Conservation (phyloP, 2,797 vertebrate species). For the Apodemus agrarius region DNA sequence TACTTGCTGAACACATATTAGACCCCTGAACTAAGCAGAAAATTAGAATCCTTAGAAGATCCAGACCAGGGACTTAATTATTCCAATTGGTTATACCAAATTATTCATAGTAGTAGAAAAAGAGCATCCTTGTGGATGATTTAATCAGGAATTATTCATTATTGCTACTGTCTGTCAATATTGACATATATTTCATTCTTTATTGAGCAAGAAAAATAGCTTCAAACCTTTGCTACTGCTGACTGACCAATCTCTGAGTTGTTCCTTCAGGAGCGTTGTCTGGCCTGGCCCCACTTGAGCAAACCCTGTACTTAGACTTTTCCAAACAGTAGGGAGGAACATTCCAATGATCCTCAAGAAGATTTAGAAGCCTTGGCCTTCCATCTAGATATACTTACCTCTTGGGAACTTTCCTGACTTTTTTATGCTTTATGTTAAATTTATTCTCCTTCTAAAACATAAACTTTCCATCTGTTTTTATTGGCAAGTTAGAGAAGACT, state of each 20-base stretch:
- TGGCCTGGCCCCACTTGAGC: not conserved
- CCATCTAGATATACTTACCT: not conserved
- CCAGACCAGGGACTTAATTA: not conserved
- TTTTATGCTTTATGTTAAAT: conserved; percentile 42
- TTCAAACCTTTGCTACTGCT: not conserved
- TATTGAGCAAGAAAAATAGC: not conserved
- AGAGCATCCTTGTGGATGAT: not conserved
- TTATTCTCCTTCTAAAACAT: conserved; percentile 7
- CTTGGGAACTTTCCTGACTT: not conserved
- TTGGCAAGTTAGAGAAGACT: not conserved
- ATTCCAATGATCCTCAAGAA: not conserved
- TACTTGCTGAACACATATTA: not conserved
- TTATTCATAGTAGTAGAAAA: not conserved
- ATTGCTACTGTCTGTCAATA: not conserved
- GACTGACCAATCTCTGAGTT: not conserved
- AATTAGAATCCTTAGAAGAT: not conserved
- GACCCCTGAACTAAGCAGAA: not conserved
- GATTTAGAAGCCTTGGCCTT: not conserved
- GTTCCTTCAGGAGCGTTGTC: not conserved
- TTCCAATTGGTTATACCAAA: conserved; percentile 34
- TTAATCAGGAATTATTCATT: conserved; percentile 18
- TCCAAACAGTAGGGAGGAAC: not conserved
- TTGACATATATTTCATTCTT: not conserved
- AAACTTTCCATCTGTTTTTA: not conserved
- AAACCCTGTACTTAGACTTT: not conserved